Evolutionary conservation across 2,797 vertebrate species (phyloP).

Genomic region (Acrocephalus scirpaceus): DNA sequence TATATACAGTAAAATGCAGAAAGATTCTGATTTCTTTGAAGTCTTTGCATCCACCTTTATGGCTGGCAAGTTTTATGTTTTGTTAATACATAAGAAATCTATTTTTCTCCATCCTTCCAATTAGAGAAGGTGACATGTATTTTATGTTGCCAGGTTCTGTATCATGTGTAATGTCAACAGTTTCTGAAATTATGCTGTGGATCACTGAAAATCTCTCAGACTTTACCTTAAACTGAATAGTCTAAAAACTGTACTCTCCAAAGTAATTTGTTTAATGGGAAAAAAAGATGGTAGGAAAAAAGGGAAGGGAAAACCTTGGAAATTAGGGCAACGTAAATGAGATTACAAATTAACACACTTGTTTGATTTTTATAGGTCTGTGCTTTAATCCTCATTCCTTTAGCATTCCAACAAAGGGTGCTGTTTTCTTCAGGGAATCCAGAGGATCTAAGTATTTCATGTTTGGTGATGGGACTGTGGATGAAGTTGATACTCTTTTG

Average conservation of each 20-base stretch:
- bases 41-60: not conserved
- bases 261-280: not conserved
- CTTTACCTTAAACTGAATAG: not conserved
- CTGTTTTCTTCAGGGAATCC: not conserved
- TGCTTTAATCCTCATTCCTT: not conserved
- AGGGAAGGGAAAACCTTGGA: not conserved
- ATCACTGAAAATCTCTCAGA: not conserved
- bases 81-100: not conserved
- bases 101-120: not conserved
- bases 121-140: not conserved
- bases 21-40: not conserved
- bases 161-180: not conserved
- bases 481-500: not conserved
- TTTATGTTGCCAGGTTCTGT: not conserved
- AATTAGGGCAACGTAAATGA: not conserved
- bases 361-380: not conserved
- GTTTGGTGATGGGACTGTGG: not conserved
- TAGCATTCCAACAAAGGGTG: not conserved
- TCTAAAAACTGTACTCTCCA: not conserved
- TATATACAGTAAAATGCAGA: not conserved
- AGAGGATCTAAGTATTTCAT: not conserved
- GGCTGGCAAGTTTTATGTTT: not conserved
- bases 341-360: not conserved
- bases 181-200: not conserved
- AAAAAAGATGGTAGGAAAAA: not conserved